phyloP scores from a whole-genome alignment of 2,113 vertebrate species.

The Scytalopus superciliaris region DNA sequence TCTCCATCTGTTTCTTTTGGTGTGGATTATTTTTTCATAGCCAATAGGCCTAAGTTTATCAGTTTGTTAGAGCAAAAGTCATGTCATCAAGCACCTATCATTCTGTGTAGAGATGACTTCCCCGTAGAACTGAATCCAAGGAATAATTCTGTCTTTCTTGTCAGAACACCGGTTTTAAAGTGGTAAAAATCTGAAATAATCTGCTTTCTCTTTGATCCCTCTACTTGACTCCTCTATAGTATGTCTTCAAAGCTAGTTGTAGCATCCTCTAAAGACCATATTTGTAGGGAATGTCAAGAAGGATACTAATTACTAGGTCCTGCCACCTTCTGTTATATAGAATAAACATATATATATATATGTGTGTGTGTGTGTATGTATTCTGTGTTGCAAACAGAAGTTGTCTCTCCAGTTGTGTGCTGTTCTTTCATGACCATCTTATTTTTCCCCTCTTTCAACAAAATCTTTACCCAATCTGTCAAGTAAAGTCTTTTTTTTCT shows the following conservation, averaged over 20 bases:
- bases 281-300: background rate
- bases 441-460: background rate
- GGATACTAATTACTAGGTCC: background rate
- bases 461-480: background rate
- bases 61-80: background rate
- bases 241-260: background rate
- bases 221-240: background rate
- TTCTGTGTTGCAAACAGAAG: background rate
- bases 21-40: background rate
- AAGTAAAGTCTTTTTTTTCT: background rate
- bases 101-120: background rate
- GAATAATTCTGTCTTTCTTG: background rate
- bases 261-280: background rate
- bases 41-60: background rate
- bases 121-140: background rate
- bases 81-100: background rate
- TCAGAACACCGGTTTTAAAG: background rate
- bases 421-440: background rate
- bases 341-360: background rate
- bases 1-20: background rate
- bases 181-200: background rate
- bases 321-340: background rate
- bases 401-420: background rate
- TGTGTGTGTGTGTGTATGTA: no score
- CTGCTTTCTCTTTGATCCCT: background rate